Evolutionary conservation across 2,797 vertebrate species (phyloP), one percentile per base, ranked within the genome.

Genomic region (Esox lucius): DNA sequence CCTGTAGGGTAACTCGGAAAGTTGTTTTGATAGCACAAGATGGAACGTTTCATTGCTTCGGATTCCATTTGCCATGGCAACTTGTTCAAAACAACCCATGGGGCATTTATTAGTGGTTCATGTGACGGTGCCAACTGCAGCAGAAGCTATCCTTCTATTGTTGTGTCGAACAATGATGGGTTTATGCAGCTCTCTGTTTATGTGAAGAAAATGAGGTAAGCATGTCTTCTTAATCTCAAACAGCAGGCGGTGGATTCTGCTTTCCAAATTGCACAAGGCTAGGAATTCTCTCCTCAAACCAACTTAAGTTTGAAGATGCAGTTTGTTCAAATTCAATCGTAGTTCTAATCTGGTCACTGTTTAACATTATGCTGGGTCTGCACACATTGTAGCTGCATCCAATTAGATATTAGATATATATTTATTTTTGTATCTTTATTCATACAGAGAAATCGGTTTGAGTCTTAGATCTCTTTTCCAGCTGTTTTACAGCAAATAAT

Each of bases 331-430:
- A 72, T 26, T 66, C 19, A 81, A 51, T n/a, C 71, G 15, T 42
- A 22, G n/a, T 46, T 67, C 19, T 70, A 79, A 66, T 56, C 24
- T 11, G 16, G 1, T 65, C 65, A 31, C 64, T 83, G 19, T 75
- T 68, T 78, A 24, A 48, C 73, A 64, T 66, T 74, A 48, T 78
- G 73, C 77, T 76, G 17, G 11, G 65, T 79, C 74, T 76, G 68
- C 22, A 59, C 53, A 28, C 26, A 13, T 28, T 64, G 53, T 26
- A 81, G 70, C 79, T 72, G 71, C 17, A 56, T 16, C 48, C 15
- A 65, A 82, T 82, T 75, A 71, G 8, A n/a, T 59, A 19, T 59
- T 17, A 59, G n/a, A n/a, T 11, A 6, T 16, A 1, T 22, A n/a
- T 3, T 59, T 22, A n/a, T 3, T 59, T 59, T 59, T 59, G 1